Conservation (phyloP, 2,113 vertebrate species). For the human region GRCh38 chr12:107756501-107757000, state of each 20-base stretch:
- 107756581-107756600: not conserved
- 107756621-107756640: not conserved
- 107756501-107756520: not conserved
- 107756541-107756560: not conserved
- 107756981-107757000: not conserved
- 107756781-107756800: rapidly evolving
- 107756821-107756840: constrained; percentile 89
- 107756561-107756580: not conserved
- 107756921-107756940: constrained; percentile 99
- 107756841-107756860: constrained; percentile 93
- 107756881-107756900: constrained; percentile 86
- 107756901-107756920: constrained; percentile 92
- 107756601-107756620: not conserved
- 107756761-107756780: not conserved
- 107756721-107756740: not conserved
- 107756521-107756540: not conserved
- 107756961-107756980: constrained; percentile 89
- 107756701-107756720: not conserved
- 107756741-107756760: not conserved
- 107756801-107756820: not conserved
- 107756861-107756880: constrained; percentile 95
- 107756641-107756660: not conserved
- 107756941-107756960: constrained; percentile 97
- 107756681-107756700: not conserved
- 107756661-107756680: not conserved